Conservation (phyloP, 2,797 vertebrate species). For the Oreortyx pictus region DNA sequence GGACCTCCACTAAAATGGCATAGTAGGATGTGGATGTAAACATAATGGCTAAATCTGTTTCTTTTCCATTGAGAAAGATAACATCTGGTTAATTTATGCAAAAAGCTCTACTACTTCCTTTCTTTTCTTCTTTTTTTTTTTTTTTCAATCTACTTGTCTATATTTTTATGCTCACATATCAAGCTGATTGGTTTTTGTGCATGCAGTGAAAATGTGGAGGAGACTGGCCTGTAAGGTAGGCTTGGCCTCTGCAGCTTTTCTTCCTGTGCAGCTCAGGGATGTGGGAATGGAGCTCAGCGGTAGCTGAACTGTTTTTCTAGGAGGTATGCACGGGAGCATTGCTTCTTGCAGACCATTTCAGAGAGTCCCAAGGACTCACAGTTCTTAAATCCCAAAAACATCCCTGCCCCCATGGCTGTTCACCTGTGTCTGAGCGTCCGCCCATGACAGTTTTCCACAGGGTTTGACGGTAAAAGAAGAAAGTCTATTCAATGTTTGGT, state of each 20-base stretch:
- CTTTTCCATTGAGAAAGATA: background rate
- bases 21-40: conserved; percentile 12
- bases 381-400: background rate
- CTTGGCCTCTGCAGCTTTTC: background rate
- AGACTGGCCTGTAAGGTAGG: background rate
- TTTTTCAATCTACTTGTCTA: background rate
- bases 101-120: background rate
- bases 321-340: background rate
- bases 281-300: background rate
- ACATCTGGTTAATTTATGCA: background rate
- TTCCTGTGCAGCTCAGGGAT: too few species aligned
- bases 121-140: background rate
- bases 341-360: background rate
- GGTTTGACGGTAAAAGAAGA: background rate
- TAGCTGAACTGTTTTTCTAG: background rate
- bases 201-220: background rate
- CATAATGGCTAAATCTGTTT: background rate
- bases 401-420: background rate
- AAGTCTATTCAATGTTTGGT: background rate
- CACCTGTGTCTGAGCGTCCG: background rate
- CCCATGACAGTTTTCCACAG: background rate
- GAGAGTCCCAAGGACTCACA: background rate
- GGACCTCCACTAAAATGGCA: background rate
- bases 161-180: background rate
- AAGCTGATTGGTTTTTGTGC: background rate